These are phyloP conservation scores for Lithophane socia DNA, from an alignment of 2,888 invertebrate species.

Conservation along the genomic window DNA sequence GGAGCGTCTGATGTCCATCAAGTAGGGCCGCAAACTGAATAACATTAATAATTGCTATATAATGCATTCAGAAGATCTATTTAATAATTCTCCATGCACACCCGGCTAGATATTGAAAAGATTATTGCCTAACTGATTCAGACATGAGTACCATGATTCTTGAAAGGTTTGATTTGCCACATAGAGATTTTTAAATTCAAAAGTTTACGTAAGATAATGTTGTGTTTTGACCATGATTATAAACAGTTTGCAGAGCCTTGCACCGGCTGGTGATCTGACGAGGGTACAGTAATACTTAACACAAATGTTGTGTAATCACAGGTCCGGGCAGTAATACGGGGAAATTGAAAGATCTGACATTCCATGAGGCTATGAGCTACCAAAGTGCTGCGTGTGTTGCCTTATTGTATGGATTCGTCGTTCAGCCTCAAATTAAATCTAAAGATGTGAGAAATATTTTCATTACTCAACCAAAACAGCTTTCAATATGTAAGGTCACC, in stretches of 20 bases:
- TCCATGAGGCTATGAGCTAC: not conserved
- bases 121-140: not conserved
- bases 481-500: not conserved
- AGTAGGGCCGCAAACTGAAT: conserved; percentile 9
- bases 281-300: conserved; percentile 27
- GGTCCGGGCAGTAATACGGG: not conserved
- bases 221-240: not conserved
- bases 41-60: conserved; percentile 42
- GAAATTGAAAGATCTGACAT: not conserved
- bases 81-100: conserved; percentile 9
- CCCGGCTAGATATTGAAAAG: not conserved
- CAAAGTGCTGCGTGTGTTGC: not conserved
- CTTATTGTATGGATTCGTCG: not conserved
- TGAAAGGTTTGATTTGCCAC: not conserved
- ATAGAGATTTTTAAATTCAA: not conserved
- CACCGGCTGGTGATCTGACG: conserved; percentile 7
- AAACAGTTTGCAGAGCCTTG: conserved; percentile 13
- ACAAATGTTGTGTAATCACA: conserved; percentile 28
- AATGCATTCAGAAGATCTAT: conserved; percentile 39
- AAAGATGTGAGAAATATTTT: not conserved
- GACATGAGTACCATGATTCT: not conserved
- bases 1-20: conserved; percentile 42
- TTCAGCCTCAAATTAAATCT: not conserved
- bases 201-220: not conserved
- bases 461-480: not conserved